phyloP scores from a whole-genome alignment of 2,113 vertebrate genomes.

The Garra rufa region DNA sequence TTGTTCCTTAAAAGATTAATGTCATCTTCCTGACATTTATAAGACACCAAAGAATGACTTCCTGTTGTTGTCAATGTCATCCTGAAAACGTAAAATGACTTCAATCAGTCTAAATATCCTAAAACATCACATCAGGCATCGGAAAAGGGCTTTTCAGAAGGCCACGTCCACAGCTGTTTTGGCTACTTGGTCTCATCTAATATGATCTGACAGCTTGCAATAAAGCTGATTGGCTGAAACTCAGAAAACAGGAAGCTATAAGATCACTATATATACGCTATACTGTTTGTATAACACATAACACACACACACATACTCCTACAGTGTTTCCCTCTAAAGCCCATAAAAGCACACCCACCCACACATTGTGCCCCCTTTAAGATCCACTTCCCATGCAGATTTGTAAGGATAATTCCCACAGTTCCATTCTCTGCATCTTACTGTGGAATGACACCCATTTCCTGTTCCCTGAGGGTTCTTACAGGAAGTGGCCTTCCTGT shows the following conservation, averaged over 20 bases:
- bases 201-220: neutral
- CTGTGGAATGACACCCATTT: constrained; percentile 53
- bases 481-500: constrained; percentile 55
- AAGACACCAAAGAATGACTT: neutral
- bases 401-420: constrained; percentile 48
- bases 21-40: too few species aligned
- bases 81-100: neutral
- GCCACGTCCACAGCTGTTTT: neutral
- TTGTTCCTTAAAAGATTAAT: neutral
- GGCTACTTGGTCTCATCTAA: neutral
- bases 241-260: constrained; percentile 21
- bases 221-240: constrained; percentile 8
- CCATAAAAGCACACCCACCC: constrained; percentile 15
- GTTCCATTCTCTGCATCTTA: constrained; percentile 32
- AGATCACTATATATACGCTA: neutral
- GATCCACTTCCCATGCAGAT: constrained; percentile 36
- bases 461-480: constrained; percentile 49
- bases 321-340: constrained; percentile 3
- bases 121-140: neutral
- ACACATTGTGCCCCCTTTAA: constrained; percentile 12
- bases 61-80: neutral
- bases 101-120: neutral
- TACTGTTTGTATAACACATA: neutral
- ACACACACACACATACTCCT: constrained; percentile 17
- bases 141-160: neutral